phyloP scores from a whole-genome alignment of 2,113 vertebrate genomes.

The Atractosteus spatula region DNA sequence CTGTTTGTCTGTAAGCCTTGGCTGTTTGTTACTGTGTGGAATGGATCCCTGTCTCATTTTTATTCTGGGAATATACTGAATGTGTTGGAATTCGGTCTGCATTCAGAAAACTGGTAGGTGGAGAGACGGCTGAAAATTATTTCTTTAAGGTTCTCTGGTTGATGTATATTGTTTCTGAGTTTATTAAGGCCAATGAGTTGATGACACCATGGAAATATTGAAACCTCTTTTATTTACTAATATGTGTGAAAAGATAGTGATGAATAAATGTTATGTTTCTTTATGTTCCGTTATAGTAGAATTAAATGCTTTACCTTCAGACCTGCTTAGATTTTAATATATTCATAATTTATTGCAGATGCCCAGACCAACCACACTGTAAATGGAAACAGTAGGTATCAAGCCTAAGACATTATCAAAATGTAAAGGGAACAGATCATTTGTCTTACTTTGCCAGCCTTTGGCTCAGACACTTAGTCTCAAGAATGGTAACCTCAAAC shows the following conservation, averaged over 20 bases:
- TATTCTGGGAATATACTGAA: too few relatives aligned
- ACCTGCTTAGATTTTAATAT: constrained; percentile 12
- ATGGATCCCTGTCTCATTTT: not conserved
- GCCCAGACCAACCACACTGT: constrained; percentile 47
- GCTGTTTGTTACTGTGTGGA: not conserved
- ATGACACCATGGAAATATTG: not conserved
- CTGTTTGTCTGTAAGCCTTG: not conserved
- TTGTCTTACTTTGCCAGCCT: too few relatives aligned
- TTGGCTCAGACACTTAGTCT: too few relatives aligned
- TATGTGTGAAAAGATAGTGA: too few relatives aligned
- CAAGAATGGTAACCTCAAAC: too few relatives aligned
- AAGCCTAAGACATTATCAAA: not conserved
- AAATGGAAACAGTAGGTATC: constrained; percentile 62
- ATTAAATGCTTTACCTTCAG: not conserved
- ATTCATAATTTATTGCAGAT: constrained; percentile 46
- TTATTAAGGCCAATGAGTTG: constrained; percentile 7
- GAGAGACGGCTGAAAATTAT: not conserved
- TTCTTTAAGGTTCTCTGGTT: too few relatives aligned
- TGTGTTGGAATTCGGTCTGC: too few relatives aligned
- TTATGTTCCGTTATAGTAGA: not conserved
- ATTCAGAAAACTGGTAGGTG: not conserved
- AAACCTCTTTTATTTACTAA: too few relatives aligned
- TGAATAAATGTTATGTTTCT: not conserved
- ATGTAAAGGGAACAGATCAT: too few relatives aligned
- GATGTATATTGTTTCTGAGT: too few relatives aligned